phyloP scores from a whole-genome alignment of 2,888 invertebrate species.

The Parascotia fuliginaria region DNA sequence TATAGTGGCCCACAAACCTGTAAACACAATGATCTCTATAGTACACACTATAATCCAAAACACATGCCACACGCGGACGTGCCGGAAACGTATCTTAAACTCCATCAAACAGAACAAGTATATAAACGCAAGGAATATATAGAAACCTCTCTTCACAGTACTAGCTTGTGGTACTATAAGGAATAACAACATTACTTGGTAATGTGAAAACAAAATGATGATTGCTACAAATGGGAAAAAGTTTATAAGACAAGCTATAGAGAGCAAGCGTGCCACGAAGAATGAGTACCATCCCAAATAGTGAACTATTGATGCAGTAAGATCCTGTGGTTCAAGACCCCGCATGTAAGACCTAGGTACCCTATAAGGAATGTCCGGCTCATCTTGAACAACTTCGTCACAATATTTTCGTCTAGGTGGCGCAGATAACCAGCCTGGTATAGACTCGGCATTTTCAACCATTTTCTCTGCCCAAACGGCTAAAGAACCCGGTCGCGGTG shows the following conservation, averaged over 20 bases:
- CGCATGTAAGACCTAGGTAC: constrained; percentile 83
- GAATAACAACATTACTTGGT: constrained; percentile 87
- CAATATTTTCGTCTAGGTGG: constrained; percentile 72
- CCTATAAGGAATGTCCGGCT: constrained; percentile 71
- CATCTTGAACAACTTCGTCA: constrained; percentile 63
- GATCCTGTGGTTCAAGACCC: constrained; percentile 91
- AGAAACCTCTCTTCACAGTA: constrained; percentile 84
- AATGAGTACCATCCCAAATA: constrained; percentile 93
- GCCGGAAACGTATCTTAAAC: constrained; percentile 91
- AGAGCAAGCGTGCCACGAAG: constrained; percentile 89
- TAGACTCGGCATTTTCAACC: constrained; percentile 84
- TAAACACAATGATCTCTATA: constrained; percentile 88
- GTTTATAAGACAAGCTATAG: constrained; percentile 89
- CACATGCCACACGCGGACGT: constrained; percentile 89
- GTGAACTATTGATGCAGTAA: constrained; percentile 88
- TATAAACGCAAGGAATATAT: constrained; percentile 89
- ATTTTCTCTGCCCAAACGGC: constrained; percentile 81
- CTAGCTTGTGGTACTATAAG: constrained; percentile 88
- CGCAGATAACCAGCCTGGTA: constrained; percentile 82
- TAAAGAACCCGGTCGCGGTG: constrained; percentile 71
- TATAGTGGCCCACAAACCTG: constrained; percentile 87
- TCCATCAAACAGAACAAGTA: constrained; percentile 92
- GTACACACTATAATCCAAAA: constrained; percentile 89
- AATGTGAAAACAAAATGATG: constrained; percentile 87
- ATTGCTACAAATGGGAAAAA: constrained; percentile 87